These are phyloP conservation scores for Meiosimyza decipiens DNA, from an alignment of 2,888 invertebrate species.

Conservation along the genomic window DNA sequence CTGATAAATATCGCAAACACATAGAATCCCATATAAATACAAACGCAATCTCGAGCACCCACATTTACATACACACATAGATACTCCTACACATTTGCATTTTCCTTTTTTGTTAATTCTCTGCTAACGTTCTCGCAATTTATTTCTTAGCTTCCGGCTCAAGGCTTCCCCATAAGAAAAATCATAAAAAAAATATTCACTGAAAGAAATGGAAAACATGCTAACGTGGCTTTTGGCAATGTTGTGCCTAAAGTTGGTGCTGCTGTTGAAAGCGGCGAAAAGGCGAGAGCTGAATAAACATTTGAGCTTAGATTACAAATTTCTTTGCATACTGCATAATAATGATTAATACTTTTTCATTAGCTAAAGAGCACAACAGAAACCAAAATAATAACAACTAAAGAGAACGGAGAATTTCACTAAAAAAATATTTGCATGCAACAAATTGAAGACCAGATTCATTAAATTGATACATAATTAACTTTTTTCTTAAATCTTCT, in stretches of 20 bases:
- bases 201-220: conserved; percentile 20
- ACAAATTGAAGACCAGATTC: neutral
- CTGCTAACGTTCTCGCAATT: conserved; percentile 40
- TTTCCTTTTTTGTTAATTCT: conserved; percentile 32
- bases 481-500: too few species aligned
- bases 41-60: conserved; percentile 1
- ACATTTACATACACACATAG: neutral
- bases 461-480: too few species aligned
- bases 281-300: conserved; percentile 28
- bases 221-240: conserved; percentile 32
- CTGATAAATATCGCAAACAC: conserved; percentile 30
- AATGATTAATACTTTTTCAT: conserved; percentile 39
- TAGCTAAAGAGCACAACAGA: conserved; percentile 4
- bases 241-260: neutral
- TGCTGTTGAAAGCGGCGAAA: neutral
- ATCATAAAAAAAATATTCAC: conserved; percentile 2
- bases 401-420: neutral
- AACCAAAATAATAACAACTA: neutral
- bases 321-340: conserved; percentile 36
- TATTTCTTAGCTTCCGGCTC: conserved; percentile 39
- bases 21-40: neutral
- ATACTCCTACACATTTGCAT: neutral
- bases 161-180: neutral
- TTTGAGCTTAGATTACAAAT: conserved; percentile 39
- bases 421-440: conserved; percentile 29